Percentiles rank a stretch among this genome's conserved stretches.
These are phyloP conservation scores for Conus ventricosus DNA, from an alignment of 1,140 invertebrate species.

Conservation along the genomic window DNA sequence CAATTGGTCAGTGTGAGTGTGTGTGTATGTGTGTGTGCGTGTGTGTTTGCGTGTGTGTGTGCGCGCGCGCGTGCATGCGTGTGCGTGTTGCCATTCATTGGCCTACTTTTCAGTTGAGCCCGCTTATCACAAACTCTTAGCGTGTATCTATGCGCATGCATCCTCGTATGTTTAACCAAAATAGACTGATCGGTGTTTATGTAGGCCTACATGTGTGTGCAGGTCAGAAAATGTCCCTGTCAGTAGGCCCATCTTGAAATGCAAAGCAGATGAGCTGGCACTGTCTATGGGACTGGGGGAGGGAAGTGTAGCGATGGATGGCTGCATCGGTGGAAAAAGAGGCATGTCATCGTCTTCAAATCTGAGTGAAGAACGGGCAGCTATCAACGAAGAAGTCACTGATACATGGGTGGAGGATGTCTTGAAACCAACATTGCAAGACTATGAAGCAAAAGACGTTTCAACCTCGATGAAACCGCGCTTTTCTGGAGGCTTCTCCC, in stretches of 20 bases:
- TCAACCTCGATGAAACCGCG: conserved; percentile 50
- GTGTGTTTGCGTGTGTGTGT: too few relatives aligned
- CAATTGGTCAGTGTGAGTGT: too few relatives aligned
- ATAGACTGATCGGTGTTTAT: too few relatives aligned
- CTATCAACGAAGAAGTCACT: neutral
- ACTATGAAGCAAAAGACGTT: conserved; percentile 37
- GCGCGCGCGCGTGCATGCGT: too few relatives aligned
- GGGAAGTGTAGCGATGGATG: neutral
- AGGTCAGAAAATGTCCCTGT: neutral
- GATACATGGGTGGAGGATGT: neutral
- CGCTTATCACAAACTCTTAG: too few relatives aligned
- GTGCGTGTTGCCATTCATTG: too few relatives aligned
- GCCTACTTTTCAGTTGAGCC: too few relatives aligned
- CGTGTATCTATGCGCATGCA: too few relatives aligned
- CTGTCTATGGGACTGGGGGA: neutral
- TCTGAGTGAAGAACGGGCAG: neutral
- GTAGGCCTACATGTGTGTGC: neutral
- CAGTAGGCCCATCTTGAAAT: neutral
- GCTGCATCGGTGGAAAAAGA: conserved; percentile 10
- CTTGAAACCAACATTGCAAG: neutral
- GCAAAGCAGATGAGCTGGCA: neutral
- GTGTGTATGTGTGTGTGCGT: too few relatives aligned
- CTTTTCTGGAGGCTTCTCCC: conserved; percentile 44
- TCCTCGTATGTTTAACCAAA: too few relatives aligned
- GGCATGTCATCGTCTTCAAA: conserved; percentile 16